Conservation (phyloP, 2,797 vertebrate genomes). For the Babyrousa celebensis region DNA sequence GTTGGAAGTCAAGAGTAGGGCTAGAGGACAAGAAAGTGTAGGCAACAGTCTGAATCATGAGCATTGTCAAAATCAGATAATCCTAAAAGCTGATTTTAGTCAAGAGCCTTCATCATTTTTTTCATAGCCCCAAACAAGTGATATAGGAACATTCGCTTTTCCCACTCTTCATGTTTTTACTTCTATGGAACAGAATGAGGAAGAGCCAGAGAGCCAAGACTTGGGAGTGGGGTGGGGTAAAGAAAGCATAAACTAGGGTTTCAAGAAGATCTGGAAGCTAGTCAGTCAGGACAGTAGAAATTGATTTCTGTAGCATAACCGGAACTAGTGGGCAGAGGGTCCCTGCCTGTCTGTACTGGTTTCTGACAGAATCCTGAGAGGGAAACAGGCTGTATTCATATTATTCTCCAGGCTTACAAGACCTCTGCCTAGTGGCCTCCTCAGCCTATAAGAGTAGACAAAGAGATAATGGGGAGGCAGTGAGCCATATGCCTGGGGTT, state of each 20-base stretch:
- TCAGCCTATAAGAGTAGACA: neutral
- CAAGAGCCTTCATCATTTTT: neutral
- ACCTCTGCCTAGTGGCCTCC: neutral
- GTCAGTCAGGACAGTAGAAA: neutral
- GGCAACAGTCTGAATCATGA: neutral
- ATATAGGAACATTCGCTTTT: neutral
- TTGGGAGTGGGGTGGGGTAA: neutral
- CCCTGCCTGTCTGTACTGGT: neutral
- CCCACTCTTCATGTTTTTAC: neutral
- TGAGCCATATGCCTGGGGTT: neutral
- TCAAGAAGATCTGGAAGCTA: neutral
- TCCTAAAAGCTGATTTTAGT: neutral
- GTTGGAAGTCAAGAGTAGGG: neutral
- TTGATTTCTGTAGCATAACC: neutral
- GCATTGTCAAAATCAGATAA: neutral
- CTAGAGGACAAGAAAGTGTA: neutral
- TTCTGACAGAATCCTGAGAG: neutral
- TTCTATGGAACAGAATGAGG: neutral
- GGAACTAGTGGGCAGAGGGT: neutral
- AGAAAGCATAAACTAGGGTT: neutral
- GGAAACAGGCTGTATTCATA: neutral
- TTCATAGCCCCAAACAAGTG: neutral
- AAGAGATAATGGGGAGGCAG: neutral
- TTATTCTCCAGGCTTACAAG: neutral
- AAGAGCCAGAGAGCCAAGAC: neutral